Conservation (phyloP, 2,797 vertebrate genomes). For the Austrolebias charrua region DNA sequence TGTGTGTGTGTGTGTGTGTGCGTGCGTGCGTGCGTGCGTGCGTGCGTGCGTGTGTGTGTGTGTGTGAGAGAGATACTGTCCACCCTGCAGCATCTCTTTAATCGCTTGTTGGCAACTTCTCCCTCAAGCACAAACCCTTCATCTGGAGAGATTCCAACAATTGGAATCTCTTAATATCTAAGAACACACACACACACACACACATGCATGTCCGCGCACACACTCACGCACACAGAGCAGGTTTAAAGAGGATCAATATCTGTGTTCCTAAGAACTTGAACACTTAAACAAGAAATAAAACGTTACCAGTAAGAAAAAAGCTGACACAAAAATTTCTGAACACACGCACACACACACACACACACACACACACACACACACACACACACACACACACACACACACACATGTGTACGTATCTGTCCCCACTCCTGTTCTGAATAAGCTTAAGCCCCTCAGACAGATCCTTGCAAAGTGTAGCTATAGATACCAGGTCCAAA, state of each 20-base stretch:
- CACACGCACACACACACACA: neutral
- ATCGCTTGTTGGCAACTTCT: conserved; percentile 38
- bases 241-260: conserved; percentile 36
- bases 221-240: conserved; percentile 12
- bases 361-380: no score
- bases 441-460: no score
- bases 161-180: conserved; percentile 26
- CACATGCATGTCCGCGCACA: no score
- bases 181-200: conserved; percentile 20
- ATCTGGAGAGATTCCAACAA: conserved; percentile 35
- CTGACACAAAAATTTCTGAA: conserved; percentile 2
- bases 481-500: no score
- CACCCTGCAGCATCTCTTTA: conserved; percentile 20
- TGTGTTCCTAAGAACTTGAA: neutral
- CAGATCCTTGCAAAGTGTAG: no score
- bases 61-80: neutral
- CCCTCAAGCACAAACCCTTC: conserved; percentile 22
- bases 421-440: no score
- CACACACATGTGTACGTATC: no score
- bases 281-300: neutral
- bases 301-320: neutral
- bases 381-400: no score
- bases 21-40: neutral
- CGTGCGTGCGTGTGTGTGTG: neutral
- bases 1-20: no score